A percentile compares a stretch with the other conserved stretches of the same genome.
Evolutionary conservation across 2,888 invertebrate genomes (phyloP).

Genomic region (Gerris lacustris): DNA sequence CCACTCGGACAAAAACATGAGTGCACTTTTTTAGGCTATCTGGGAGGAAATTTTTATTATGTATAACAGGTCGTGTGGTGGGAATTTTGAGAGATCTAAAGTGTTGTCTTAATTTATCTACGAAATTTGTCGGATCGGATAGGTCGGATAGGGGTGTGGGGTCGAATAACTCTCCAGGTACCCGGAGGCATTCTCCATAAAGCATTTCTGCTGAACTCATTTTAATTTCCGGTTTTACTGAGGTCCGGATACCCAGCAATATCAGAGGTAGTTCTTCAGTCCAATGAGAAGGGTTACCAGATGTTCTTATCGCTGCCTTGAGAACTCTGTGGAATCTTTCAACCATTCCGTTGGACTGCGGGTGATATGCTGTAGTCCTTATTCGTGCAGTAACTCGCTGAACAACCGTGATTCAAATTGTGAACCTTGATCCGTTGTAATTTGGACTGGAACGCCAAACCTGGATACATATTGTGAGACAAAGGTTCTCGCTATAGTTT

Average conservation of each 20-base stretch:
- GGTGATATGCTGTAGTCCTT: slow-evolving; percentile 16
- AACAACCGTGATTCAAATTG: slow-evolving; percentile 36
- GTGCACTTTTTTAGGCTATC: neutral
- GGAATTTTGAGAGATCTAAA: too few relatives aligned
- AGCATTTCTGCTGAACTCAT: slow-evolving; percentile 33
- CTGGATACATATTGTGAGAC: slow-evolving; percentile 35
- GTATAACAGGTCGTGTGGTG: neutral
- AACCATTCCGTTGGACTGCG: slow-evolving; percentile 16
- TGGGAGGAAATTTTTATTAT: slow-evolving; percentile 9
- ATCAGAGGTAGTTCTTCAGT: slow-evolving; percentile 14
- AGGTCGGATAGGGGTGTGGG: too few relatives aligned
- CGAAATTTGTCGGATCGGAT: too few relatives aligned
- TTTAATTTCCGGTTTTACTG: slow-evolving; percentile 12
- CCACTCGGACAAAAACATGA: slow-evolving; percentile 16
- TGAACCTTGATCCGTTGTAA: slow-evolving; percentile 36
- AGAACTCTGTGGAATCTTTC: slow-evolving; percentile 19
- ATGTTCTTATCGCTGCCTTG: slow-evolving; percentile 16
- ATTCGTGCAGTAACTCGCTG: slow-evolving; percentile 11
- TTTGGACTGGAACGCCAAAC: slow-evolving; percentile 35
- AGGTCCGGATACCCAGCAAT: slow-evolving; percentile 18
- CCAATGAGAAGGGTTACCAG: slow-evolving; percentile 10
- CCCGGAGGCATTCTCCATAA: too few relatives aligned
- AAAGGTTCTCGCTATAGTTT: slow-evolving; percentile 35
- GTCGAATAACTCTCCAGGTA: too few relatives aligned
- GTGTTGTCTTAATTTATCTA: too few relatives aligned